Percentiles rank a stretch among this genome's conserved stretches.
Conservation (phyloP, 2,797 vertebrate species). For the Streptopelia turtur region DNA sequence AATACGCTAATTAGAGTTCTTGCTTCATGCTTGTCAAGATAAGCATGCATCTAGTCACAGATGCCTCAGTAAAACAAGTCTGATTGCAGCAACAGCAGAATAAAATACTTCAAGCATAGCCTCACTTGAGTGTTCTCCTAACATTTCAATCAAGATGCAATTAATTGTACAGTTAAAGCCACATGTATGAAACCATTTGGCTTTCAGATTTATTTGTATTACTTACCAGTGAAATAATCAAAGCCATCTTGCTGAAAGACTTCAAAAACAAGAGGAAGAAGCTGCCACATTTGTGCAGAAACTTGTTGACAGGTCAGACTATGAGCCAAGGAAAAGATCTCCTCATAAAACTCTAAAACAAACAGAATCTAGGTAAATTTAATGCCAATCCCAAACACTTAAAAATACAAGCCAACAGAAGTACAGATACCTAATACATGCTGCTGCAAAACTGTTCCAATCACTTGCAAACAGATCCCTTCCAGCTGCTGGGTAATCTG, state of each 20-base stretch:
- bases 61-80: not conserved
- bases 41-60: not conserved
- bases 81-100: not conserved
- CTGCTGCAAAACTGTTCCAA: slow-evolving; percentile 97
- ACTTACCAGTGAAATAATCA: slow-evolving; percentile 97
- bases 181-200: not conserved
- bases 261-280: slow-evolving; percentile 95
- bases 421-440: slow-evolving; percentile 89
- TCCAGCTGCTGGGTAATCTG: slow-evolving; percentile 98
- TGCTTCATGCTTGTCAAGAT: not conserved
- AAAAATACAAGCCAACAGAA: not conserved
- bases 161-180: not conserved
- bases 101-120: not conserved
- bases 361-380: slow-evolving; percentile 34
- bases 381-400: not conserved
- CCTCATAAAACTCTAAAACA: slow-evolving; percentile 95
- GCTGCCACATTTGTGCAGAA: slow-evolving; percentile 99
- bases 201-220: not conserved
- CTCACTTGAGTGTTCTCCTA: not conserved
- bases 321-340: slow-evolving; percentile 97
- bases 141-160: not conserved
- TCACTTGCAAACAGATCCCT: slow-evolving; percentile 98
- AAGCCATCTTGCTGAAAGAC: slow-evolving; percentile 99
- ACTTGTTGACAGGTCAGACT: slow-evolving; percentile 99
- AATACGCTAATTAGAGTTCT: not conserved